phyloP scores from a whole-genome alignment of 1,140 invertebrate species.

The Drosophila malerkotliana region DNA sequence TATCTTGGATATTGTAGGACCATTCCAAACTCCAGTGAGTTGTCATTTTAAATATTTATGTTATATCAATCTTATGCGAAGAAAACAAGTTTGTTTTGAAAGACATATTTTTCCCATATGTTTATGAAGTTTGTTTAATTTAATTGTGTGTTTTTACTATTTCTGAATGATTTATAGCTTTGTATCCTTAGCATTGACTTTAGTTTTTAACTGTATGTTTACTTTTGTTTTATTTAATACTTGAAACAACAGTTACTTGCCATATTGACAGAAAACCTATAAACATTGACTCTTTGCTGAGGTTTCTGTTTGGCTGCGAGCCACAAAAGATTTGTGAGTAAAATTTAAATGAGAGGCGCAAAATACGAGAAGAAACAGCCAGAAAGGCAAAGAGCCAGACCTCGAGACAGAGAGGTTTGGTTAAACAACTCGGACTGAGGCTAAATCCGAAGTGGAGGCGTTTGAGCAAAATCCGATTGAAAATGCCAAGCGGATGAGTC shows the following conservation, averaged over 20 bases:
- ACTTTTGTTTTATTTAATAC: neutral
- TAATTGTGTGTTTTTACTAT: neutral
- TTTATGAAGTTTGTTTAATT: neutral
- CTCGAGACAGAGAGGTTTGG: conserved; percentile 27
- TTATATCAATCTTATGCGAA: too few species aligned
- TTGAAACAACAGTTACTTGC: conserved; percentile 51
- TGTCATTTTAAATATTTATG: conserved; percentile 21
- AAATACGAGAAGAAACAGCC: conserved; percentile 16
- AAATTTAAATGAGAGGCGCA: conserved; percentile 52
- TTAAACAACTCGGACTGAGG: conserved; percentile 16
- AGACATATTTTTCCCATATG: neutral
- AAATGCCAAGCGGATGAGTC: conserved; percentile 66
- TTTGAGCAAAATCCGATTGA: conserved; percentile 39
- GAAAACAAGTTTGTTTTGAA: neutral
- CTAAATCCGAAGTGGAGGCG: conserved; percentile 33
- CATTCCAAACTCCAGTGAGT: conserved; percentile 28
- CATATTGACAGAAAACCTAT: conserved; percentile 49
- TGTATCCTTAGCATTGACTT: conserved; percentile 15
- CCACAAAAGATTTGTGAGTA: conserved; percentile 29
- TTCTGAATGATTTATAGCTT: neutral
- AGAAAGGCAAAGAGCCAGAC: conserved; percentile 15
- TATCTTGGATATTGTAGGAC: conserved; percentile 47
- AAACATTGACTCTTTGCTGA: conserved; percentile 54
- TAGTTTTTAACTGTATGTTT: conserved; percentile 2
- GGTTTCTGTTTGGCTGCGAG: conserved; percentile 30